Conservation (phyloP, 1,140 invertebrate genomes). For the Atta colombica region DNA sequence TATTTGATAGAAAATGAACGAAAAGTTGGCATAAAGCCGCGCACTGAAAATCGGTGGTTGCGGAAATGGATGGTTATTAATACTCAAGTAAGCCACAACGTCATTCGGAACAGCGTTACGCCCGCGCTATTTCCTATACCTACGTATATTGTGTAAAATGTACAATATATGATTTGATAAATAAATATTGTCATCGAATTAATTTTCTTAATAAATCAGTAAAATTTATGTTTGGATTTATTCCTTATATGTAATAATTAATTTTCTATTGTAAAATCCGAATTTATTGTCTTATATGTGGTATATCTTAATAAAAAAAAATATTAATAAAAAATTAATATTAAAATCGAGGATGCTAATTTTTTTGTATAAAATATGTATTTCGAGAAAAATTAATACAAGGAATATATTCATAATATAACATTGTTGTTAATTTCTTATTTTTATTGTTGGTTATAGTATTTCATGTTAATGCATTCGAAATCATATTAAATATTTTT, state of each 20-base stretch:
- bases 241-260: not conserved
- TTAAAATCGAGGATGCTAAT: not conserved
- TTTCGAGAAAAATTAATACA: not conserved
- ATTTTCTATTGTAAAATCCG: not conserved
- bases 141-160: conserved; percentile 31
- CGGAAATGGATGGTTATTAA: conserved; percentile 65
- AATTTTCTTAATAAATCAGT: not conserved
- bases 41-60: conserved; percentile 13
- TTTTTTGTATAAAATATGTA: not conserved
- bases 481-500: too few relatives aligned
- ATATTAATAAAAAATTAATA: not conserved
- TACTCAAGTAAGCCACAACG: conserved; percentile 59
- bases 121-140: conserved; percentile 41
- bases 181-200: conserved; percentile 46
- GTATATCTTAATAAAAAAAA: too few relatives aligned
- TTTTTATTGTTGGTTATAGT: not conserved
- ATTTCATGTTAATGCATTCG: too few relatives aligned
- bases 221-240: not conserved
- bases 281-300: not conserved
- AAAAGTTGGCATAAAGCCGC: not conserved
- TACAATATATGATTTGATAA: conserved; percentile 61
- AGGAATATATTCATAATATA: not conserved
- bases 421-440: not conserved
- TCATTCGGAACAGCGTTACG: conserved; percentile 56
- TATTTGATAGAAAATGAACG: not conserved